These are phyloP conservation scores for Tinamus guttatus DNA, from an alignment of 2,113 vertebrate species.

Conservation along the genomic window DNA sequence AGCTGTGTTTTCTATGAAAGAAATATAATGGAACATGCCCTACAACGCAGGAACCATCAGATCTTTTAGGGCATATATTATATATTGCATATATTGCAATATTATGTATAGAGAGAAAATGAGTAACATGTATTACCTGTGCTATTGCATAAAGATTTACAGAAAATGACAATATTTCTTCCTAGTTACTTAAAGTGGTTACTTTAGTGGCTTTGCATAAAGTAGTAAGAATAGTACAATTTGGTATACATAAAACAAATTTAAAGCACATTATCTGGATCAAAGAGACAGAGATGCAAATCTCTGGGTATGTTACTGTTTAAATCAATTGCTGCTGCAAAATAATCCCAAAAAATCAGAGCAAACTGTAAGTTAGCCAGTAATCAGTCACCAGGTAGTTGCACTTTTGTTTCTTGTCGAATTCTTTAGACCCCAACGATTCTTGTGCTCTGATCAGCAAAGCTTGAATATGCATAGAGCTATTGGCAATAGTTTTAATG, in stretches of 20 bases:
- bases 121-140: background rate
- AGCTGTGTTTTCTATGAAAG: background rate
- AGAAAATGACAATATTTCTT: background rate
- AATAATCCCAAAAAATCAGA: background rate
- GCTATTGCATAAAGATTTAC: background rate
- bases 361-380: background rate
- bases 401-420: background rate
- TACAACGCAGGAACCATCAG: background rate
- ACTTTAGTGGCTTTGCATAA: background rate
- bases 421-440: conserved; percentile 20
- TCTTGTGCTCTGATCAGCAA: background rate
- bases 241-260: background rate
- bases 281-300: background rate
- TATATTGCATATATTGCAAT: background rate
- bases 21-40: background rate
- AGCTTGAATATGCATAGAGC: background rate
- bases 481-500: background rate
- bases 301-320: background rate
- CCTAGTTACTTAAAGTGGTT: background rate
- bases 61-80: background rate
- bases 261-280: background rate
- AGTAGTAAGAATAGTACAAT: background rate
- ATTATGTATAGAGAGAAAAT: background rate
- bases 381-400: background rate
- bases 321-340: rapidly evolving